Conservation (phyloP, 1,140 invertebrate species). For the Drosophila repleta region DNA sequence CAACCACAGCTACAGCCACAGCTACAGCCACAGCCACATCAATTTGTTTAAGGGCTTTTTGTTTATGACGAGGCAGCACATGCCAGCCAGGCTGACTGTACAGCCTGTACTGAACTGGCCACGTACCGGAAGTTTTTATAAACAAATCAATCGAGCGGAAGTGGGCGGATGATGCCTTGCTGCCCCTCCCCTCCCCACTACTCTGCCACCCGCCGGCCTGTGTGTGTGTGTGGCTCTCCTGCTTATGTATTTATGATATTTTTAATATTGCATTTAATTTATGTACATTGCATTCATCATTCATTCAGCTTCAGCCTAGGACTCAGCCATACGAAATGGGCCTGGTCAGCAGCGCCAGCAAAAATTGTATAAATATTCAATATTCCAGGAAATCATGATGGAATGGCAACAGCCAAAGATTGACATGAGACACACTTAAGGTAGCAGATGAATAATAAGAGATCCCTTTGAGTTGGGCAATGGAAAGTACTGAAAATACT, state of each 20-base stretch:
- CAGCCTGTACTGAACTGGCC: conserved; percentile 15
- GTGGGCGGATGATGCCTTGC: conserved; percentile 48
- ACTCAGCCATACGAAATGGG: conserved; percentile 6
- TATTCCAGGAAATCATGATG: conserved; percentile 27
- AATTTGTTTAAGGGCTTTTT: conserved; percentile 54
- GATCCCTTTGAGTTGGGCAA: neutral
- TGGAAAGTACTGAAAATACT: too few relatives aligned
- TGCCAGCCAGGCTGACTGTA: conserved; percentile 19
- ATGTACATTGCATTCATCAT: conserved; percentile 41
- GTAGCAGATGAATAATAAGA: neutral
- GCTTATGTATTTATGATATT: conserved; percentile 60
- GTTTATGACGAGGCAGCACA: conserved; percentile 55
- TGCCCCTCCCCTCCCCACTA: conserved; percentile 32
- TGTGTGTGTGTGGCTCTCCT: neutral
- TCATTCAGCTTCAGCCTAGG: conserved; percentile 31
- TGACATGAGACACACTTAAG: conserved; percentile 14
- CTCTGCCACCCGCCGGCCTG: conserved; percentile 10
- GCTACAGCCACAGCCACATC: conserved; percentile 12
- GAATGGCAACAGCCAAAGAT: conserved; percentile 10
- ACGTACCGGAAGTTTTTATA: conserved; percentile 74
- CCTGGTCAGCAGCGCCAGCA: conserved; percentile 29
- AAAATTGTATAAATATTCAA: conserved; percentile 14
- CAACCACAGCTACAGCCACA: neutral
- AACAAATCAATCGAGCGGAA: conserved; percentile 80
- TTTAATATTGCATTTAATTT: conserved; percentile 45